Evolutionary conservation across 2,888 invertebrate genomes (phyloP).

Genomic region (Petrolisthes manimaculis): DNA sequence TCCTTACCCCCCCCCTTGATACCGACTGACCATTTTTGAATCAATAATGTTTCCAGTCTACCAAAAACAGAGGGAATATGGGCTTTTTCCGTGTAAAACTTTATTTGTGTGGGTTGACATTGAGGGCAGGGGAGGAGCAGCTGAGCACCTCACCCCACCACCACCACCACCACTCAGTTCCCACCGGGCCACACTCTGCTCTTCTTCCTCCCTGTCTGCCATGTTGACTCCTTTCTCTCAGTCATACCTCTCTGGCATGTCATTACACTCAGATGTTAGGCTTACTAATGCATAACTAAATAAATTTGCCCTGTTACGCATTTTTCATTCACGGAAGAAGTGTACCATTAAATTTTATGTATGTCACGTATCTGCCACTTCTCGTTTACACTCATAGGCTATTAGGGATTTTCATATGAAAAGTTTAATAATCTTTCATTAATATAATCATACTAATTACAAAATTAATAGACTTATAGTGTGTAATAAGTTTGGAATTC

Average conservation of each 20-base stretch:
- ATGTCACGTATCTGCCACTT: too few species aligned
- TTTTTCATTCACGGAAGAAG: too few species aligned
- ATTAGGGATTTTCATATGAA: too few species aligned
- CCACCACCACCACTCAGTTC: slow-evolving; percentile 9
- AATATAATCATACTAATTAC: too few species aligned
- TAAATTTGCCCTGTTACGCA: too few species aligned
- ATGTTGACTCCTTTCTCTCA: slow-evolving; percentile 45
- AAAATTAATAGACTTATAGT: too few species aligned
- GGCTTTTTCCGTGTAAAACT: background rate
- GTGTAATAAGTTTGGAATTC: background rate
- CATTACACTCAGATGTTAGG: background rate
- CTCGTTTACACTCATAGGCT: too few species aligned
- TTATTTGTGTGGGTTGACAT: slow-evolving; percentile 9
- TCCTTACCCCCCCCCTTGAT: slow-evolving; percentile 2
- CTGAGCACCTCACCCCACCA: background rate
- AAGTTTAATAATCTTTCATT: too few species aligned
- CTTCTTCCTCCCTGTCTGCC: slow-evolving; percentile 49
- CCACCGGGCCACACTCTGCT: slow-evolving; percentile 10
- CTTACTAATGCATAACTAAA: background rate
- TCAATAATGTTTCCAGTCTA: background rate
- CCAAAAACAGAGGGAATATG: background rate
- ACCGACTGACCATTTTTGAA: slow-evolving; percentile 12
- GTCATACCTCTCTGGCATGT: slow-evolving; percentile 9
- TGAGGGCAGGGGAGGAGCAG: background rate
- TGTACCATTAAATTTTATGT: too few species aligned